These are phyloP conservation scores for Temnothorax longispinosus DNA, from an alignment of 1,140 invertebrate species.

Conservation along the genomic window DNA sequence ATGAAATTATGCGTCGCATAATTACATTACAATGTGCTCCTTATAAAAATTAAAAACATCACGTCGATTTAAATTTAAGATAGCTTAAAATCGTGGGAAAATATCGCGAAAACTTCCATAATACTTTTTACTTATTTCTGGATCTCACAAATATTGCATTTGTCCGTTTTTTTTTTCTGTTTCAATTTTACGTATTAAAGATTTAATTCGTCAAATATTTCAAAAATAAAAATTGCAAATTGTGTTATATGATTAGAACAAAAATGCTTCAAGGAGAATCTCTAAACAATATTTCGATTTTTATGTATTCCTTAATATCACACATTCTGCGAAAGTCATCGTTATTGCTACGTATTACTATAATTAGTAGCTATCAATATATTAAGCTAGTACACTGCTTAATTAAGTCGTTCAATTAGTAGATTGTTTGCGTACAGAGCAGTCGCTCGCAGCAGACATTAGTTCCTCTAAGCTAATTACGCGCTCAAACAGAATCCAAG, in stretches of 20 bases:
- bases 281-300: neutral
- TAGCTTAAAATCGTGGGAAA: neutral
- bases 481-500: conserved; percentile 21
- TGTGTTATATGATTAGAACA: neutral
- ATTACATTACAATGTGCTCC: neutral
- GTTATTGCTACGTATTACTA: neutral
- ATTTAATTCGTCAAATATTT: neutral
- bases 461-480: conserved; percentile 41
- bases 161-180: neutral
- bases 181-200: neutral
- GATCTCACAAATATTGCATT: neutral
- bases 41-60: neutral
- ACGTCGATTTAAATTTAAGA: neutral
- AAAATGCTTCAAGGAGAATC: neutral
- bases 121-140: neutral
- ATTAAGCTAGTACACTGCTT: conserved; percentile 22
- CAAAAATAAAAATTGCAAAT: neutral
- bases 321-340: conserved; percentile 6
- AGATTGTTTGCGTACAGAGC: conserved; percentile 30
- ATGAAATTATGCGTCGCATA: neutral
- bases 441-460: neutral
- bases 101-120: neutral
- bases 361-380: conserved; percentile 49
- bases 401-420: conserved; percentile 56
- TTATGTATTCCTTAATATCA: neutral